These are phyloP conservation scores for Lepidothrix coronata DNA, from an alignment of 2,113 vertebrate species.

Conservation along the genomic window DNA sequence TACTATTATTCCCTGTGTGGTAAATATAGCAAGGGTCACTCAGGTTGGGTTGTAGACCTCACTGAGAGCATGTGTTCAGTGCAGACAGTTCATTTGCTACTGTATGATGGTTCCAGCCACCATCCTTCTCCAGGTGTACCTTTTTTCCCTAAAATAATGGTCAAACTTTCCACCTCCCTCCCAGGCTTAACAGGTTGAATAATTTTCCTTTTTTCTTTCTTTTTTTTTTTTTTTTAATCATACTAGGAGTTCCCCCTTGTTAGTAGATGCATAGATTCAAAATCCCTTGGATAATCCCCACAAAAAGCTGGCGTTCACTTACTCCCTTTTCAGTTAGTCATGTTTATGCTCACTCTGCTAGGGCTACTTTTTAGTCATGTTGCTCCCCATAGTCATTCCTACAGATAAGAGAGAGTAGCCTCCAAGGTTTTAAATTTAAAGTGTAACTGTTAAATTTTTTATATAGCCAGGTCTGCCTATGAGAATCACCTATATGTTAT, in stretches of 20 bases:
- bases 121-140: background rate
- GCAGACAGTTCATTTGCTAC: background rate
- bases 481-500: background rate
- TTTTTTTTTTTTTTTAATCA: background rate
- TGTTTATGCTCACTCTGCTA: background rate
- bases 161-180: background rate
- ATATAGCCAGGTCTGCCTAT: background rate
- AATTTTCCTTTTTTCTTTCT: background rate
- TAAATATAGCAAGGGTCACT: background rate
- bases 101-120: accelerated
- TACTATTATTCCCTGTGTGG: background rate
- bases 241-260: background rate
- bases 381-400: background rate
- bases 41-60: background rate
- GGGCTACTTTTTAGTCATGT: background rate
- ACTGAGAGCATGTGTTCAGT: accelerated
- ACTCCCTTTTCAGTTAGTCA: background rate
- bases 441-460: background rate
- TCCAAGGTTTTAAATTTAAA: background rate
- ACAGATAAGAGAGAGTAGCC: background rate
- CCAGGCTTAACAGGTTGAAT: background rate
- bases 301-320: background rate
- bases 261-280: background rate
- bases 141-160: background rate
- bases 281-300: background rate